Evolutionary conservation across 2,113 vertebrate species (phyloP), one percentile per base, ranked within the genome.

Genomic region (Lepus americanus): DNA sequence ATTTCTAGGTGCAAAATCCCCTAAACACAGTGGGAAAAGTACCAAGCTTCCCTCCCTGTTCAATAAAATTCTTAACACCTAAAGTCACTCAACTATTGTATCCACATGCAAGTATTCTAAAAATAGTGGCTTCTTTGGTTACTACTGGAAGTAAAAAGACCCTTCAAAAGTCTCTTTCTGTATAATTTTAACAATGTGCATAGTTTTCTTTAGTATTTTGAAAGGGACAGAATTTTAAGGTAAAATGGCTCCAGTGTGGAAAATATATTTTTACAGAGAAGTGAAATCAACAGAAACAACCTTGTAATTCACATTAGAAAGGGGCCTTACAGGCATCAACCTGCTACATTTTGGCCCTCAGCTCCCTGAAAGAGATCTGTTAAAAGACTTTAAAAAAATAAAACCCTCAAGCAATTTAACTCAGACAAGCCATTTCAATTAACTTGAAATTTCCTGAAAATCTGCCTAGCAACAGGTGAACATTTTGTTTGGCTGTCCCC

Each of bases 1-100:
- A 83, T 51, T 86, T 78, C 51, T 87, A 25, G 49, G 81, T 87
- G 25, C 55, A 96, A 97, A 97, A 92, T 94, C 81, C 95, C 95
- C 96, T 97, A 44, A 93, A 82, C 72, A 72, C 19, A 59, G 64
- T 80, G 20, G 2, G 31, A 90, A 96, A 96, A 97, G 90, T 90
- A 93, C 96, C 92, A 86, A 70, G 87, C 27, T 95, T 97, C 88
- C 85, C 90, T n/a, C 88, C 85, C 90, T n/a, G 12, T 53, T 85
- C n/a, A 74, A 89, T 33, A 83, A 51, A 63, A 23, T 6, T 12
- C 59, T 51, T 6, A 73, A 63, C 9, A 36, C 63, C n/a, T 81
- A n/a, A 80, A 80, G 79, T 84, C 61, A 78, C 29, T 31, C 31
- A 23, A 49, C 44, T 67, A 67, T 87, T 66, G 29, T 49, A 39